Percentiles rank a stretch among this genome's conserved stretches.
Conservation (phyloP, 1,140 invertebrate species). For the Riptortus pedestris region DNA sequence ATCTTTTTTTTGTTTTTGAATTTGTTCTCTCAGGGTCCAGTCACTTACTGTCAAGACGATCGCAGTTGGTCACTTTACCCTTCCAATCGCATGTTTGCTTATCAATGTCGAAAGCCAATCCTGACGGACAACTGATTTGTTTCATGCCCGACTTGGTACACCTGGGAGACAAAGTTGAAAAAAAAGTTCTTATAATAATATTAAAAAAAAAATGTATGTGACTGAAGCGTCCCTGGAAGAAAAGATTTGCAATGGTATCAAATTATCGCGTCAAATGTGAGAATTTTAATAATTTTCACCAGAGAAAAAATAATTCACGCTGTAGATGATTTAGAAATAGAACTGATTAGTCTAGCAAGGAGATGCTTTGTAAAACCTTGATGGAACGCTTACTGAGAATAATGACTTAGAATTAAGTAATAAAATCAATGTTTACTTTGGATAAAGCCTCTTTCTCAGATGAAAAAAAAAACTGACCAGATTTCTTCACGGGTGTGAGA, state of each 20-base stretch:
- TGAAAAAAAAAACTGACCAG: no score
- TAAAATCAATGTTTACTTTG: no score
- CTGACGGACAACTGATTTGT: conserved; percentile 87
- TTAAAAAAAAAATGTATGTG: background rate
- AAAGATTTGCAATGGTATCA: background rate
- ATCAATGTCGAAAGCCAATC: conserved; percentile 90
- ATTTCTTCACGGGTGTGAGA: no score
- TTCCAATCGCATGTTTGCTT: conserved; percentile 97
- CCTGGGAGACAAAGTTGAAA: conserved; percentile 44
- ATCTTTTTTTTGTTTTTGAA: background rate
- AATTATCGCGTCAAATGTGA: background rate
- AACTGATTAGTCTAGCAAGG: no score
- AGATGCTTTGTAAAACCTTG: no score
- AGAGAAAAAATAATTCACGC: no score
- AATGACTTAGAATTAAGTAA: no score
- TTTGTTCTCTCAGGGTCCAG: background rate
- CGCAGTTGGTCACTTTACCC: conserved; percentile 90
- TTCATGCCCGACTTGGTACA: conserved; percentile 85
- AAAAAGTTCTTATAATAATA: conserved; percentile 13
- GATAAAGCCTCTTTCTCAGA: no score
- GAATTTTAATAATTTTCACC: no score
- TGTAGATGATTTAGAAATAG: no score
- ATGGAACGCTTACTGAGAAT: no score
- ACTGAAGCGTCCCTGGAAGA: conserved; percentile 10
- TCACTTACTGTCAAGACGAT: conserved; percentile 89